Percentiles rank a stretch among this genome's conserved stretches.
phyloP scores from a whole-genome alignment of 2,113 vertebrate species.

The Bucco capensis region DNA sequence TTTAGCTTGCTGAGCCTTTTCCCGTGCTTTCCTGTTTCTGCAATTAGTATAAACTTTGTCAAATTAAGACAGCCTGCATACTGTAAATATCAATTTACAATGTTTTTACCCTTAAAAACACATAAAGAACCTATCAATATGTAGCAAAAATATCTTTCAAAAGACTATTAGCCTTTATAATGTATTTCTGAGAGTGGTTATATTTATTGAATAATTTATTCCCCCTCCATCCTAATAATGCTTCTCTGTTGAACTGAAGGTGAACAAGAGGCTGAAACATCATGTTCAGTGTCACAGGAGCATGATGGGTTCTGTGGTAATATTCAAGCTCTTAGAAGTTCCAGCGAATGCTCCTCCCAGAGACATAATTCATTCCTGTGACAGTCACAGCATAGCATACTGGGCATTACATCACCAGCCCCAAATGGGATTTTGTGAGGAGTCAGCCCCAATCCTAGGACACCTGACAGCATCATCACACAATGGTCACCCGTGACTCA shows the following conservation, averaged over 20 bases:
- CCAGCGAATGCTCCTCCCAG: neutral
- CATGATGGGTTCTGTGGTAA: neutral
- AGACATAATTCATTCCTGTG: neutral
- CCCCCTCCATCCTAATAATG: neutral
- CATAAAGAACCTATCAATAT: neutral
- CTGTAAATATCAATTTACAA: neutral
- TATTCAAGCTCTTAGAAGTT: neutral
- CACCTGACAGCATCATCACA: neutral
- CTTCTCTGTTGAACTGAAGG: neutral
- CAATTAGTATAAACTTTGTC: neutral
- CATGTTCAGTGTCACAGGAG: accelerated
- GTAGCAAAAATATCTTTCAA: neutral
- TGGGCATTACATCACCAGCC: neutral
- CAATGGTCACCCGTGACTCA: neutral
- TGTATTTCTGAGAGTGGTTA: neutral
- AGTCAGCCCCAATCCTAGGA: neutral
- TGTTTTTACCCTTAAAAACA: neutral
- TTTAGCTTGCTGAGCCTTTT: neutral
- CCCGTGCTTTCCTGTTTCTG: neutral
- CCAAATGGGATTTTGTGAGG: accelerated
- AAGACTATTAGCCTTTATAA: neutral
- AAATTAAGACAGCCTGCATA: neutral
- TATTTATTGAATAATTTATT: neutral
- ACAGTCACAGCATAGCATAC: accelerated
- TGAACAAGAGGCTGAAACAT: neutral